Percentiles rank a stretch among this genome's conserved stretches.
phyloP scores from a whole-genome alignment of 1,140 invertebrate genomes.

The Paramacrobiotus metropolitanus region DNA sequence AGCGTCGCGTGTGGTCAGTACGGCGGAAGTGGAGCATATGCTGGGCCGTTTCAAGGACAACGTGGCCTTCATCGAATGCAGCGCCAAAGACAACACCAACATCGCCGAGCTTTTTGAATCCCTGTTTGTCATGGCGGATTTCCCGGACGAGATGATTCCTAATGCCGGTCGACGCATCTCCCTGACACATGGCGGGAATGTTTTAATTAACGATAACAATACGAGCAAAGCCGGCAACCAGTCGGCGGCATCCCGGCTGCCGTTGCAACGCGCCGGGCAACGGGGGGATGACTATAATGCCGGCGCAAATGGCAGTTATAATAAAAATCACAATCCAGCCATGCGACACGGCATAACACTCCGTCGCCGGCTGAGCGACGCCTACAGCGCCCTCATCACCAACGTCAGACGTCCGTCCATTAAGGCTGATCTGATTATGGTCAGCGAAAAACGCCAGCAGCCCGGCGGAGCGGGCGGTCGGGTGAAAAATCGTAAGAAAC shows the following conservation, averaged over 20 bases:
- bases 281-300: background rate
- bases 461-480: too few species aligned
- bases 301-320: background rate
- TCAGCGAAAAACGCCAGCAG: conserved; percentile 37
- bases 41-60: background rate
- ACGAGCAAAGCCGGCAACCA: too few species aligned
- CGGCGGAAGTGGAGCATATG: background rate
- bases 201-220: background rate
- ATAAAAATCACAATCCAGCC: background rate
- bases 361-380: conserved; percentile 48
- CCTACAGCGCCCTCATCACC: conserved; percentile 55
- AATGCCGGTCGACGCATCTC: background rate
- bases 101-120: conserved; percentile 21
- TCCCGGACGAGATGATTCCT: conserved; percentile 25
- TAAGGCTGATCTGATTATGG: conserved; percentile 54
- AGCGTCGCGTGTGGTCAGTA: conserved; percentile 5
- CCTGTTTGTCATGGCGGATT: conserved; percentile 21
- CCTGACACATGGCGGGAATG: background rate
- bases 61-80: conserved; percentile 1
- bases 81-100: conserved; percentile 18
- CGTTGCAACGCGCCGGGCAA: background rate
- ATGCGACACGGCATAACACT: conserved; percentile 32
- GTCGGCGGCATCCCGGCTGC: too few species aligned
- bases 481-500: too few species aligned
- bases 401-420: conserved; percentile 57